Evolutionary conservation across 2,888 invertebrate genomes (phyloP), one percentile per base, ranked within the genome.

Genomic region (Rhyacophila evoluta): DNA sequence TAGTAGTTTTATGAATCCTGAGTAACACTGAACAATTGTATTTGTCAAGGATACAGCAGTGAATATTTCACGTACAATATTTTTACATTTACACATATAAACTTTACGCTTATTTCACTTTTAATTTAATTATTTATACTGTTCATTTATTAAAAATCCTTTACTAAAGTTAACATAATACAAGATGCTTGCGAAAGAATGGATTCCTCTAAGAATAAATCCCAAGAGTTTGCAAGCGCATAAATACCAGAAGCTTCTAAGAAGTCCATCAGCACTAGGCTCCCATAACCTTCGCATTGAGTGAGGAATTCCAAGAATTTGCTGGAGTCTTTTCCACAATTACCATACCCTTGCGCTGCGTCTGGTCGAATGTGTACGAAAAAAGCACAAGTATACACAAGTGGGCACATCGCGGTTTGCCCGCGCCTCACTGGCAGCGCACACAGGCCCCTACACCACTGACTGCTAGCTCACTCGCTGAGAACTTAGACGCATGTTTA

Each of bases 361-460:
- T 33, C 69, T 33, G 11, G 15, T 12, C 69, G 69, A 69, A 69
- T 69, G 69, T 69, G 33, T 69, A 69, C 69, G 69, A 69, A 69
- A 69, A 69, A 69, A n/a, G 28, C 69, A 69, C 69, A 69, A 69
- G 69, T 69, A 69, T 69, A 69, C 69, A 29, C 69, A 33, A 69
- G 69, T 69, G 69, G 29, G 29, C 69, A 69, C 69, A 69, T 69
- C 69, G 69, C 69, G 29, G 69, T n/a, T 29, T 15, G 69, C 69
- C 33, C 69, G 55, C 55, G 55, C 55, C 55, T 55, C 55, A 19
- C 11, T 28, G 29, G 69, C 69, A 33, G 69, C 69, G 69, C 69
- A 69, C 69, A 69, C 69, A 55, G 19, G 19, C 55, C 12, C 10
- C 19, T 10, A 12, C 55, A 55, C 25, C 55, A 55, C 55, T 55